Conservation (phyloP, 2,888 invertebrate genomes). For the Cyrtodaria siliqua region DNA sequence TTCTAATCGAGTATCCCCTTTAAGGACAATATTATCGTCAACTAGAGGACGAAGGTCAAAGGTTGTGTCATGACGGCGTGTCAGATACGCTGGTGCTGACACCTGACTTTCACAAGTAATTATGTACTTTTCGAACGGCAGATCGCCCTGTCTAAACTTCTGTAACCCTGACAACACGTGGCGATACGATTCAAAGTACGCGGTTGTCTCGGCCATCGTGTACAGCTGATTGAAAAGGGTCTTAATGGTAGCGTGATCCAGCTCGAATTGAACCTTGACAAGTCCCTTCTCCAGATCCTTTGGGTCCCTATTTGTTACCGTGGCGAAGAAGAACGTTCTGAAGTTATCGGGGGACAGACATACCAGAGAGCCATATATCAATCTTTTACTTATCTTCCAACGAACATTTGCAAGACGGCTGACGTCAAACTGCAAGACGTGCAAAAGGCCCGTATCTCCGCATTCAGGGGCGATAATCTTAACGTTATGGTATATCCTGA, state of each 20-base stretch:
- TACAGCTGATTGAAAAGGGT: conserved; percentile 50
- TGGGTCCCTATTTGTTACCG: conserved; percentile 85
- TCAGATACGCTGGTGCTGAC: conserved; percentile 70
- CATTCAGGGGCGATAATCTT: conserved; percentile 43
- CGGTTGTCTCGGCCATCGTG: conserved; percentile 91
- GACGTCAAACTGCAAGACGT: conserved; percentile 55
- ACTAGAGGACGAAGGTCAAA: conserved; percentile 72
- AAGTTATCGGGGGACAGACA: conserved; percentile 91
- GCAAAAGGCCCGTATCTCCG: conserved; percentile 50
- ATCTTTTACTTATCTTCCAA: conserved; percentile 88
- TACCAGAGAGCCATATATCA: conserved; percentile 91
- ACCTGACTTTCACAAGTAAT: conserved; percentile 67
- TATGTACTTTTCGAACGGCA: conserved; percentile 76
- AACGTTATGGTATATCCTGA: conserved; percentile 60
- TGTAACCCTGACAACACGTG: conserved; percentile 91
- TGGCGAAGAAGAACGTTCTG: conserved; percentile 90
- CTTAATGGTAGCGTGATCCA: conserved; percentile 35
- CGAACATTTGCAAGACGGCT: conserved; percentile 66
- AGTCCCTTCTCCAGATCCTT: conserved; percentile 71
- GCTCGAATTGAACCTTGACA: conserved; percentile 73
- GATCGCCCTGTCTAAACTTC: conserved; percentile 85
- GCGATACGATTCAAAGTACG: conserved; percentile 94
- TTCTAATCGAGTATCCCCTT: conserved; percentile 42
- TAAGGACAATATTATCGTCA: conserved; percentile 59
- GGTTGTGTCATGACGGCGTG: conserved; percentile 15